Conservation (phyloP, 1,140 invertebrate species). For the Hycleus phaleratus region DNA sequence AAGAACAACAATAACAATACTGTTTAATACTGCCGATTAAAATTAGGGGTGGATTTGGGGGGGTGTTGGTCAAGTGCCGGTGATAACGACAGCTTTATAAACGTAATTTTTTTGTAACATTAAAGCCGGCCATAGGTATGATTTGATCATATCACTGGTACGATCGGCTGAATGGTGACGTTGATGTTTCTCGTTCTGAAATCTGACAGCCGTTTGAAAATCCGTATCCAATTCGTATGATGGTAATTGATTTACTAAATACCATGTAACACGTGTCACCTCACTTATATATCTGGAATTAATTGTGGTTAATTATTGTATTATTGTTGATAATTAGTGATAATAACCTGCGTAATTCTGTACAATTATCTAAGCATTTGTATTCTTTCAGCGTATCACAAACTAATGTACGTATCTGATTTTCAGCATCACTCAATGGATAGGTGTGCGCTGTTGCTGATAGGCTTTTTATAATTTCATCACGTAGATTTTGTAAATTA, state of each 20-base stretch:
- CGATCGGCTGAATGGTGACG: slow-evolving; percentile 48
- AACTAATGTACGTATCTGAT: slow-evolving; percentile 40
- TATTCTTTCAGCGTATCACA: slow-evolving; percentile 52
- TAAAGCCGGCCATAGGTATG: slow-evolving; percentile 57
- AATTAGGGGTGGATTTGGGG: neutral
- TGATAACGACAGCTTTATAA: slow-evolving; percentile 54
- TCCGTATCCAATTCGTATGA: slow-evolving; percentile 54
- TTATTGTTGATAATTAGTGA: no score
- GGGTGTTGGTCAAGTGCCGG: slow-evolving; percentile 23
- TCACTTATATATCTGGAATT: slow-evolving; percentile 45
- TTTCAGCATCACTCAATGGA: slow-evolving; percentile 53
- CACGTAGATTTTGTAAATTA: slow-evolving; percentile 36
- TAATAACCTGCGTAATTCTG: slow-evolving; percentile 38
- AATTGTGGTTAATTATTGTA: neutral
- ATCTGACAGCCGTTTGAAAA: slow-evolving; percentile 49
- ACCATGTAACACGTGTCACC: slow-evolving; percentile 51
- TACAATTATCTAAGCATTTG: slow-evolving; percentile 49
- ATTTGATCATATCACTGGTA: slow-evolving; percentile 51
- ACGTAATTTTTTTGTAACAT: slow-evolving; percentile 50
- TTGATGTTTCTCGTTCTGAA: slow-evolving; percentile 50
- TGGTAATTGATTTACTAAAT: slow-evolving; percentile 49
- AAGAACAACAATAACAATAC: neutral
- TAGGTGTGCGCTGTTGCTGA: slow-evolving; percentile 47
- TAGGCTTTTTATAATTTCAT: slow-evolving; percentile 34
- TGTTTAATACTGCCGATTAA: neutral